Evolutionary conservation across 2,888 invertebrate species (phyloP).

Genomic region (Drosophila diplacantha): DNA sequence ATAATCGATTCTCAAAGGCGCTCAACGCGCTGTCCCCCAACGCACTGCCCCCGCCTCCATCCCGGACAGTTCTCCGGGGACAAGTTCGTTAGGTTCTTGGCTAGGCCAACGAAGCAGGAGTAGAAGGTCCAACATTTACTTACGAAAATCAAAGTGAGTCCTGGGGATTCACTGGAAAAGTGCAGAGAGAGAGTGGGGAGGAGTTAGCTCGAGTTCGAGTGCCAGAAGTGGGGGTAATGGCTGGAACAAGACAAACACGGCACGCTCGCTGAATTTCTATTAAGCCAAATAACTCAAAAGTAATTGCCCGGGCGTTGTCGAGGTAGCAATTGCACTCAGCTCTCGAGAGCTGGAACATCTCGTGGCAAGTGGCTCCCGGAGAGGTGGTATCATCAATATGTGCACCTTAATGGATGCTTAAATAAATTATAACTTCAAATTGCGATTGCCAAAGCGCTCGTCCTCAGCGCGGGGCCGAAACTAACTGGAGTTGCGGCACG

Average conservation of each 20-base stretch:
- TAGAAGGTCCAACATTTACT: conserved; percentile 58
- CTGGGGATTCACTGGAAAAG: conserved; percentile 48
- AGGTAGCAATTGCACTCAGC: conserved; percentile 52
- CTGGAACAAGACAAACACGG: conserved; percentile 61
- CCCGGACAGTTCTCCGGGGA: conserved; percentile 43
- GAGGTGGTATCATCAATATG: conserved; percentile 55
- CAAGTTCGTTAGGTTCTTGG: conserved; percentile 52
- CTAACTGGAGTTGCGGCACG: conserved; percentile 47
- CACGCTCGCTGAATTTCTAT: conserved; percentile 69
- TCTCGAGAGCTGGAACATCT: background rate
- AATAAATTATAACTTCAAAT: conserved; percentile 73
- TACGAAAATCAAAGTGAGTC: conserved; percentile 69
- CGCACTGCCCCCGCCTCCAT: background rate
- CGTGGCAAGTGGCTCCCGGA: conserved; percentile 7
- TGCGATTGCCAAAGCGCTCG: conserved; percentile 56
- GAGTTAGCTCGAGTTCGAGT: background rate
- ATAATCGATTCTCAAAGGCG: conserved; percentile 69
- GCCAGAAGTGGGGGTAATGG: conserved; percentile 21
- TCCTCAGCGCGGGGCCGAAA: conserved; percentile 1
- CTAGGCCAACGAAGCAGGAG: conserved; percentile 13
- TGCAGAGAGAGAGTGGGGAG: background rate
- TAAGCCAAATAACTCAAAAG: conserved; percentile 70
- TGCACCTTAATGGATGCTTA: conserved; percentile 71
- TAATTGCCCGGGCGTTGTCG: conserved; percentile 54
- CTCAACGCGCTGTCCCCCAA: conserved; percentile 9